Base-by-base conservation (phyloP, 2,888 invertebrate genomes). In the Chorisops tibialis region DNA sequence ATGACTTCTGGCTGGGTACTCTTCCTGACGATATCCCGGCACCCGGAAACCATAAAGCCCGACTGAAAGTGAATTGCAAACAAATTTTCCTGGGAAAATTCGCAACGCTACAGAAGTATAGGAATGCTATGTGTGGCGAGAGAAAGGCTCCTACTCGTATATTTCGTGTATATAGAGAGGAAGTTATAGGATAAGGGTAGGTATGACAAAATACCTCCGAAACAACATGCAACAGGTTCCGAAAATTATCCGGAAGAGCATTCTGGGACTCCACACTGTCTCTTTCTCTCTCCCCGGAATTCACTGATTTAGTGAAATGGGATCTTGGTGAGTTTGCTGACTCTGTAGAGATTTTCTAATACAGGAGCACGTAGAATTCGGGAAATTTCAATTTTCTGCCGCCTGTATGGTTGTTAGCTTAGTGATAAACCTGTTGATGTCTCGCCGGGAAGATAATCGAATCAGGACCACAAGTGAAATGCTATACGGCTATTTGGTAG, bases 191-290 rank as follows among this genome's bases (percentile, higher is more conserved):
- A 45, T 39, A 24, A 18, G 21, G 14, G 30, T 45, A 56, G 16
- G 45, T n/a, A 39, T 54, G 52, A 54, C 52, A 56, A 45, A 30
- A 56, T 43, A 30, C 18, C 18, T n/a, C 45, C 56, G 35, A 56
- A 56, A 45, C 18, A 45, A 30, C 30, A 43, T 49, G 47, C 63
- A 63, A 63, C 63, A 63, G 60, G 63, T 63, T 37, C 63, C 63
- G 60, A 63, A 63, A 63, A 60, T 63, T 63, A 54, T 54, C 63
- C 59, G 48, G 63, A 54, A 52, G 49, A 7, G 9, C 30, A 30
- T 30, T 30, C 30, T 7, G 30, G 30, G 9, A 9, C 1, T 37
- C 24, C 38, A n/a, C 48, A 19, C 59, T 41, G 35, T 12, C 47
- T 48, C 35, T 43, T 19, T n/a, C n/a, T n/a, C n/a, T n/a, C n/a